Percentiles rank a stretch among this genome's conserved stretches.
Conservation (phyloP, 1,140 invertebrate genomes). For the Oryzaephilus surinamensis region DNA sequence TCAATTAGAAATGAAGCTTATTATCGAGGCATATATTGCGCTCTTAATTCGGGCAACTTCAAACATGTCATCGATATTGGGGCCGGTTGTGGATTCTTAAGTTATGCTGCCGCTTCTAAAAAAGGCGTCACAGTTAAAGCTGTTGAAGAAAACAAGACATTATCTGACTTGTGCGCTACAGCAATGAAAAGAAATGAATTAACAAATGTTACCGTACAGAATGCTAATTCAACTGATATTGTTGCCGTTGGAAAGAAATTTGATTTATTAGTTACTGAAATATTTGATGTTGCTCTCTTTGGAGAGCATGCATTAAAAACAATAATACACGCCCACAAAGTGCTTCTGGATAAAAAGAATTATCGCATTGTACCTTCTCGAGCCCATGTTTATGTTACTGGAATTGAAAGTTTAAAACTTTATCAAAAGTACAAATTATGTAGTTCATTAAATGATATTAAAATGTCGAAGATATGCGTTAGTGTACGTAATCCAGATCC, state of each 20-base stretch:
- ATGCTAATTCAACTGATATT: constrained; percentile 44
- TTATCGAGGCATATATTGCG: constrained; percentile 48
- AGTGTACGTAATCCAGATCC: constrained; percentile 39
- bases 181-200: constrained; percentile 39
- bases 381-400: constrained; percentile 52
- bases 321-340: constrained; percentile 54
- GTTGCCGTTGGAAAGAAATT: constrained; percentile 23
- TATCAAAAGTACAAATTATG: constrained; percentile 36
- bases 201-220: constrained; percentile 37
- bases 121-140: constrained; percentile 48
- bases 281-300: constrained; percentile 67
- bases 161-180: constrained; percentile 50
- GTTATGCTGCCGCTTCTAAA: constrained; percentile 48
- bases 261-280: constrained; percentile 61
- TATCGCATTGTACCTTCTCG: constrained; percentile 48
- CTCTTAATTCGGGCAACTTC: constrained; percentile 41
- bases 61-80: constrained; percentile 61
- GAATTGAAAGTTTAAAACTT: constrained; percentile 22
- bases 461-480: constrained; percentile 35
- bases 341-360: constrained; percentile 39
- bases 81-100: constrained; percentile 59
- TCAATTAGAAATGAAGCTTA: constrained; percentile 53
- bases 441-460: constrained; percentile 25
- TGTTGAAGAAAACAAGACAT: constrained; percentile 53
- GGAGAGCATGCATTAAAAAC: constrained; percentile 61